Percentiles rank a stretch among this genome's conserved stretches.
Evolutionary conservation across 2,888 invertebrate genomes (phyloP).

Genomic region (Torymus aiolomorphi): DNA sequence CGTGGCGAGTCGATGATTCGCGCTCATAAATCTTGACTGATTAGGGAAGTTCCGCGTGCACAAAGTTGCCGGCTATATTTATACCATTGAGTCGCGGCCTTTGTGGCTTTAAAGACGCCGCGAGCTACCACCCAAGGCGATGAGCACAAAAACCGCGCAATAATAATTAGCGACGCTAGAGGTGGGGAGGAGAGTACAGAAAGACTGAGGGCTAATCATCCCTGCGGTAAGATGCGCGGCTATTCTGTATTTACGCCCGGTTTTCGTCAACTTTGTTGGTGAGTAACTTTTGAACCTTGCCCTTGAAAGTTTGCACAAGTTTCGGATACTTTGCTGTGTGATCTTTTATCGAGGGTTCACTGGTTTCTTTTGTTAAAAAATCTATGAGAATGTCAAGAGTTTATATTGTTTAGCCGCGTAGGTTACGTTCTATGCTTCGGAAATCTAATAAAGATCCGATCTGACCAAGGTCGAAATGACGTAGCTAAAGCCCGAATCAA

Average conservation of each 20-base stretch:
- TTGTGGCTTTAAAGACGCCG: constrained; percentile 62
- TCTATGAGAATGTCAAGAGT: not conserved
- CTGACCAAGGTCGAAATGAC: constrained; percentile 10
- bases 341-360: constrained; percentile 6
- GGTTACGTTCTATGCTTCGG: not conserved
- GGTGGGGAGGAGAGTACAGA: constrained; percentile 36
- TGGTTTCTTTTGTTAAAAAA: not conserved
- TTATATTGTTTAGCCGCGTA: not conserved
- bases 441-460: constrained; percentile 19
- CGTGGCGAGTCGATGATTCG: constrained; percentile 64
- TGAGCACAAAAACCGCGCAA: constrained; percentile 58
- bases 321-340: constrained; percentile 26
- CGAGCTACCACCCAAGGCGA: constrained; percentile 55
- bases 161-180: constrained; percentile 63
- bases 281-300: constrained; percentile 42
- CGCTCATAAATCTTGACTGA: constrained; percentile 68
- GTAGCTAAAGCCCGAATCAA: constrained; percentile 21
- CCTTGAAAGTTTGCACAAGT: constrained; percentile 28
- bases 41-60: constrained; percentile 65
- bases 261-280: constrained; percentile 38
- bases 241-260: constrained; percentile 23
- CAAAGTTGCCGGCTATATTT: constrained; percentile 66
- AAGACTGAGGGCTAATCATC: constrained; percentile 4
- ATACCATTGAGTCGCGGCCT: constrained; percentile 64
- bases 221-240: not conserved